Base-by-base conservation (phyloP, 2,888 invertebrate genomes). In the Dione vanillae region DNA sequence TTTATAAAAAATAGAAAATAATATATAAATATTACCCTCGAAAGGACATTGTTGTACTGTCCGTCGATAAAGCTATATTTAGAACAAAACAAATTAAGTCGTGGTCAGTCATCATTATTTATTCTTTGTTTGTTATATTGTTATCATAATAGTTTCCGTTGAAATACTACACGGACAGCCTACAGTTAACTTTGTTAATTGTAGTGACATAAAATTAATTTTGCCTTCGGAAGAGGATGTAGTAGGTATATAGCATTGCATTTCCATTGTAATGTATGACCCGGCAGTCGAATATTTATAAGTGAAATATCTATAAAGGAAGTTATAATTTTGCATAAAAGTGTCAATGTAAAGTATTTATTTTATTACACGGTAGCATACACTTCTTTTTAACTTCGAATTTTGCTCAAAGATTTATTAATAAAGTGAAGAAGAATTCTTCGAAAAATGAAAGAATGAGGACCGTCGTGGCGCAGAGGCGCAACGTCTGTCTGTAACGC, bases 51-150 rank as follows among this genome's bases (percentile, higher is more conserved):
- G 27, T n/a, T 27, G 19, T 58, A n/a, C 8, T 47, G 14, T 16
- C 47, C 19, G 10, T 10, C 45, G 68, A 64, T 69, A 69, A 69
- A 47, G 16, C 45, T 69, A 69, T 69, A 64, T 69, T 54, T 69
- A 64, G 62, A 64, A 54, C 16, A 47, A 54, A 69, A 68, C 62
- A 62, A 69, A 64, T 51, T 54, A 62, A 45, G 19, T 37, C 37
- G 14, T 12, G 54, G 54, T 35, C 68, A 64, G 37, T 69, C 37
- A 64, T 40, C 35, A 40, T 62, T 41, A 14, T 52, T 16, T 62
- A 51, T 52, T 68, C 62, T 54, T 45, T 65, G 27, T 61, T 5
- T 47, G n/a, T 61, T 61, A 20, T 64, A 64, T 54, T 47, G 54
- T 69, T 69, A 69, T 69, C 64, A 62, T 12, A 27, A n/a, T 27